Conservation (phyloP, 2,888 invertebrate genomes). For the Sarcophaga rosellei region DNA sequence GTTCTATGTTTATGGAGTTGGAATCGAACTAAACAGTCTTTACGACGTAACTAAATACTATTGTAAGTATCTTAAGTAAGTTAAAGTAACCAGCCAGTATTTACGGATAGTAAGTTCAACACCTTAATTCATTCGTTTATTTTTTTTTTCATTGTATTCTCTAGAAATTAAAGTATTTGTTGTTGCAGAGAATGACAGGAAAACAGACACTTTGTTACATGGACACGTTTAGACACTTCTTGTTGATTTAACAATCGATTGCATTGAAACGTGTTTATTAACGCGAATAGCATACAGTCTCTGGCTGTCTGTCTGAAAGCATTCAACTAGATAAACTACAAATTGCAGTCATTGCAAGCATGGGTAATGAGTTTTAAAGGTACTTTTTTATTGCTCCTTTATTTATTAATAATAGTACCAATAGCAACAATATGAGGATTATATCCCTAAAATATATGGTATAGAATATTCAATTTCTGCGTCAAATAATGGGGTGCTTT, state of each 20-base stretch:
- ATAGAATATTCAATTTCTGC: no score
- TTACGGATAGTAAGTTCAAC: slow-evolving; percentile 19
- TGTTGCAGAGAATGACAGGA: not conserved
- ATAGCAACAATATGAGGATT: no score
- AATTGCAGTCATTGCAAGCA: slow-evolving; percentile 11
- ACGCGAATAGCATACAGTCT: slow-evolving; percentile 34
- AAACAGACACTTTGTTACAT: slow-evolving; percentile 43
- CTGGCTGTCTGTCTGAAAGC: slow-evolving; percentile 10
- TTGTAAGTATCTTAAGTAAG: not conserved
- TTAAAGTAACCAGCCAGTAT: slow-evolving; percentile 14
- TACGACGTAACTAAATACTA: slow-evolving; percentile 9
- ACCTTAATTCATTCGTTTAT: slow-evolving; percentile 6
- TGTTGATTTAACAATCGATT: slow-evolving; percentile 55
- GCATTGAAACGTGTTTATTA: slow-evolving; percentile 53
- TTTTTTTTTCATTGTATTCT: not conserved
- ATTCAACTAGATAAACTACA: slow-evolving; percentile 1
- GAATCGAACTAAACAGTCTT: slow-evolving; percentile 26
- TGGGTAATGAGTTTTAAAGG: slow-evolving; percentile 5
- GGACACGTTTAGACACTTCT: slow-evolving; percentile 44
- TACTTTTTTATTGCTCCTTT: not conserved
- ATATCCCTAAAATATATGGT: no score
- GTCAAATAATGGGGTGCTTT: no score
- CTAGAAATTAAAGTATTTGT: slow-evolving; percentile 33
- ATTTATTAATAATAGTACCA: not conserved
- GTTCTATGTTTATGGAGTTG: not conserved